Evolutionary conservation across 2,888 invertebrate genomes (phyloP), one percentile per base, ranked within the genome.

Genomic region (Thymelicus lineola): DNA sequence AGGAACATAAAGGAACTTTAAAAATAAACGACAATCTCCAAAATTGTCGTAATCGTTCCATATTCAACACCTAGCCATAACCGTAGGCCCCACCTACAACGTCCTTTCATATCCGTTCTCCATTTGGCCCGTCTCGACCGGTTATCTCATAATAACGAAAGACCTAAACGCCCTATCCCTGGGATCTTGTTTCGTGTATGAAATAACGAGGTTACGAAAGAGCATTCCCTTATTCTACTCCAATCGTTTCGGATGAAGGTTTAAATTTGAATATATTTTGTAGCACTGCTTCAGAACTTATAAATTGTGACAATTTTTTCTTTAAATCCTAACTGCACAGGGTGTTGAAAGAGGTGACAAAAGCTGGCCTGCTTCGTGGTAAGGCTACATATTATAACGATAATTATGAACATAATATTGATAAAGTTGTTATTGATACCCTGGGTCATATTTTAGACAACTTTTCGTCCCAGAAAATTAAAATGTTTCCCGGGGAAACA

Each of bases 101-200:
- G 46, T 61, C 15, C 46, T 36, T 57, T 42, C 55, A 68, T 68
- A 68, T 63, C 62, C 68, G 62, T 57, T 68, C 46, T 15, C 63
- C 28, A 58, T 69, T 58, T 38, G 46, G 58, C 28, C 69, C 69
- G 69, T 69, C 69, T 69, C 69, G 63, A 69, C 58, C 69, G 63
- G 69, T 69, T 69, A 69, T 63, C 63, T 63, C 69, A 28, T 69
- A 57, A 69, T 69, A 69, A 69, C 69, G 58, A 58, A 63, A 63
- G 58, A 63, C 48, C 62, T 69, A 58, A 69, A 68, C 20, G 62
- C 20, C 28, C 63, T 58, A 48, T 58, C 38, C 48, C 48, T 58
- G 57, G 50, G 48, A 69, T 69, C 57, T 68, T 42, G 69, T 46
- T 68, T 62, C 67, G 36, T 62, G 42, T 46, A 58, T 63, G 42